These are phyloP conservation scores for Chroicocephalus ridibundus DNA, from an alignment of 2,113 vertebrate genomes.

Conservation along the genomic window DNA sequence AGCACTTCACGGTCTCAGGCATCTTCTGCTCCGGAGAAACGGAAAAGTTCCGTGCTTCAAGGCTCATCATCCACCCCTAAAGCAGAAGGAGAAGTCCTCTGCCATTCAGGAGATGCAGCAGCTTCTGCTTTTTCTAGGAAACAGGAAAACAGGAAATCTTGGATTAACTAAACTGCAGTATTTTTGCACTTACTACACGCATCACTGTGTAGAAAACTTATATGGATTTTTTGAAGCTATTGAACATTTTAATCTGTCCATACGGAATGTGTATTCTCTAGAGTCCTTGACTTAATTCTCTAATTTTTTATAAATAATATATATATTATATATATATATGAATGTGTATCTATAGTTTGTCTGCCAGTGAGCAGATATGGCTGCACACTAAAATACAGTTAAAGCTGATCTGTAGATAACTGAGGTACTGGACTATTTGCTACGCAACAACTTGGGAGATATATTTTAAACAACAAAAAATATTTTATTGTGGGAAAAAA, in stretches of 20 bases:
- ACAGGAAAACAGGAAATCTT: slow-evolving; percentile 73
- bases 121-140: slow-evolving; percentile 74
- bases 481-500: slow-evolving; percentile 80
- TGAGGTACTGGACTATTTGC: slow-evolving; percentile 79
- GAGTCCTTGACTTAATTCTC: slow-evolving; percentile 73
- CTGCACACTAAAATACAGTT: slow-evolving; percentile 75
- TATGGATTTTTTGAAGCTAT: slow-evolving; percentile 62
- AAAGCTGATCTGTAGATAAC: slow-evolving; percentile 71
- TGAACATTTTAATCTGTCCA: slow-evolving; percentile 77
- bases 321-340: slow-evolving; percentile 75
- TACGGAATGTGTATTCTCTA: slow-evolving; percentile 70
- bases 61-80: slow-evolving; percentile 24
- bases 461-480: slow-evolving; percentile 71
- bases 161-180: slow-evolving; percentile 74
- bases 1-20: slow-evolving; percentile 59
- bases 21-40: slow-evolving; percentile 69
- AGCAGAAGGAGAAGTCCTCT: slow-evolving; percentile 38
- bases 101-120: slow-evolving; percentile 49
- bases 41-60: slow-evolving; percentile 13
- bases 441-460: slow-evolving; percentile 46
- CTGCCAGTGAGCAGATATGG: slow-evolving; percentile 60
- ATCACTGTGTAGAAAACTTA: slow-evolving; percentile 67
- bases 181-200: slow-evolving; percentile 78
- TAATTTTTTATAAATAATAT: slow-evolving; percentile 80
- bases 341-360: slow-evolving; percentile 75